Evolutionary conservation across 1,140 invertebrate genomes (phyloP), one percentile per base, ranked within the genome.

Genomic region (Penaeus vannamei): DNA sequence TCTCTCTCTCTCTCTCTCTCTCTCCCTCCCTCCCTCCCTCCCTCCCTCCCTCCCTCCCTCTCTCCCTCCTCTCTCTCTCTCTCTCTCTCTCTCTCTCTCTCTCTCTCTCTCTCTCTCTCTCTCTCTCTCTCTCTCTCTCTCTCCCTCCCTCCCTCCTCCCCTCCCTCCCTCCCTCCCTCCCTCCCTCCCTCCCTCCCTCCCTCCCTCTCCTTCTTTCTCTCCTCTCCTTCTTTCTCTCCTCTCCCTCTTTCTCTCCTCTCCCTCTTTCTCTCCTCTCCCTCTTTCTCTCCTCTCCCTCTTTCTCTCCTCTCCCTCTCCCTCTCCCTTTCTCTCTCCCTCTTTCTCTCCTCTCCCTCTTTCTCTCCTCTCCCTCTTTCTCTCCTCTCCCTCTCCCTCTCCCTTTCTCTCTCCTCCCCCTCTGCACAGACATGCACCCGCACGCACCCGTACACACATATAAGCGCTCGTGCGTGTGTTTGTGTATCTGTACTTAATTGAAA

Each of bases 301-400:
- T 20, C 17, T 1, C 17, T 14, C 12, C 66, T 19, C 66, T 22
- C 66, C 17, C 66, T 19, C 66, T 32, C 29, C 12, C 29, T 32
- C 66, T 32, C 66, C 12, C 29, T 19, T 12, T 32, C 66, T 20
- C 66, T 32, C 14, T 2, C 66, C 19, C 66, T 20, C 32, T 2
- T 14, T 2, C 20, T 2, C 22, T 2, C 32, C 14, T 14, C 17
- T 20, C 17, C 19, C 17, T 22, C 66, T 32, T 14, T 19, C 29
- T 69, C 66, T 69, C 42, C 46, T 83, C 85, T 26, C 69, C 84
- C 36, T 22, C 53, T 77, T 76, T 46, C 84, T 72, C 90, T 20
- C 84, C 66, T 19, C 2, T n/a, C 17, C 32, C 66, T 19, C 32
- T 19, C 14, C 64, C 7, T 26, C 7, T 26, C 66, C 29, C 66